Percentiles rank a stretch among this genome's conserved stretches.
These are phyloP conservation scores for Dicentrarchus labrax DNA, from an alignment of 2,113 vertebrate genomes.

Conservation along the genomic window DNA sequence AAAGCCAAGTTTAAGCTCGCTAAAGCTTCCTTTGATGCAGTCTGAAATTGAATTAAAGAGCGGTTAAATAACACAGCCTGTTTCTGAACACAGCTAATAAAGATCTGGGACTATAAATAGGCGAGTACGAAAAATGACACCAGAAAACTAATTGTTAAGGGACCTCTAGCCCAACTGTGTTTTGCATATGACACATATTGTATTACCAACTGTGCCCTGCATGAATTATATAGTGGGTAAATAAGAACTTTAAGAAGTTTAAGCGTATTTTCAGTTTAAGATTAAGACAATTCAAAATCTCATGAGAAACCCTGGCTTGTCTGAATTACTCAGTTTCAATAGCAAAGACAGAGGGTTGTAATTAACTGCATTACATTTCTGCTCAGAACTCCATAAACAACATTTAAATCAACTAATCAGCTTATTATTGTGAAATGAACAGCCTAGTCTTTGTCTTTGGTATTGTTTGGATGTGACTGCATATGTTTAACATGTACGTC, in stretches of 20 bases:
- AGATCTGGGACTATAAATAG: conserved; percentile 38
- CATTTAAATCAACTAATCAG: background rate
- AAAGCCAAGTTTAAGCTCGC: background rate
- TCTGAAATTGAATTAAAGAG: background rate
- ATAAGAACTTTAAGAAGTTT: background rate
- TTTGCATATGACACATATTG: conserved; percentile 38
- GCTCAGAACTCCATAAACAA: background rate
- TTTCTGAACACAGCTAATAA: conserved; percentile 21
- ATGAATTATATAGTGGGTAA: background rate
- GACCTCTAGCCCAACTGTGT: conserved; percentile 17
- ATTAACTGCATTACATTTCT: background rate
- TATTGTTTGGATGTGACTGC: background rate
- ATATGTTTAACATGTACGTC: background rate
- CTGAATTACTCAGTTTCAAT: background rate
- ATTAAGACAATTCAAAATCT: background rate
- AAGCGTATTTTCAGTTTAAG: background rate
- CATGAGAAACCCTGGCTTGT: background rate
- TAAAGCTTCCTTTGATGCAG: background rate
- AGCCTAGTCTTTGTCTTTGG: background rate
- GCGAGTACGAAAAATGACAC: conserved; percentile 12
- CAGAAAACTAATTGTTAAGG: conserved; percentile 33
- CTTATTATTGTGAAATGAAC: background rate
- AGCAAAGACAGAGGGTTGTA: background rate
- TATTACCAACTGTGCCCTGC: background rate
- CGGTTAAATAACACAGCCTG: background rate